Base-by-base conservation (phyloP, 2,113 vertebrate species). In the Pycnonotus jocosus region DNA sequence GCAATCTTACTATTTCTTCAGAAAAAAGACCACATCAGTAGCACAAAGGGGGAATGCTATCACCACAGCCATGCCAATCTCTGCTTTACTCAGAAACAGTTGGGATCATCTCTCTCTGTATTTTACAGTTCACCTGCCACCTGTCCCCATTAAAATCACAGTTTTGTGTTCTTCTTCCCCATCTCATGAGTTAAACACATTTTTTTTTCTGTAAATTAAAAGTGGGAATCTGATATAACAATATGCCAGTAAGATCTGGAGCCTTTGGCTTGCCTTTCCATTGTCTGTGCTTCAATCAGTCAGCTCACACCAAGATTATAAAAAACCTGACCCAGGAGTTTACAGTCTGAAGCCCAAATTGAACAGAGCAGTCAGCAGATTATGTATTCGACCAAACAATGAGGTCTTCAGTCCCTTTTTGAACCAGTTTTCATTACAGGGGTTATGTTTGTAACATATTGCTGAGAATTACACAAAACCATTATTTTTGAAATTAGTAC, bases 291-390 rank as follows among this genome's bases (percentile, higher is more conserved):
- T 90, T 95, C 88, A 83, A 93, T 96, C 86, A 79, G 92, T 54
- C 76, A 74, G 92, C 89, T 95, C 94, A 95, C 81, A 91, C 86
- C 86, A 96, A 97, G 94, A 97, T 92, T 96, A 95, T 86, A 95
- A 94, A 94, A 96, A 94, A 90, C 91, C 92, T 97, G 95, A 95
- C 64, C 95, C 91, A 87, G 92, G 91, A 97, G 80, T 97, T 97
- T 96, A 89, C 91, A 96, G 91, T 81, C 91, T 91, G 94, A 92
- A 95, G 86, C 92, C 77, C 91, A 91, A 92, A 97, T 69, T 92
- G 86, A 95, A 97, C 92, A 92, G 88, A 92, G 44, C 65, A 68
- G 95, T 94, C 96, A 96, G 94, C 95, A 95, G 83, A 91, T 95
- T 77, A 89, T 92, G 45, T 87, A 76, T 86, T 86, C 51, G 61